Percentiles rank a stretch among this genome's conserved stretches.
Evolutionary conservation across 2,797 vertebrate genomes (phyloP).

Genomic region (Rhinophrynus dorsalis): DNA sequence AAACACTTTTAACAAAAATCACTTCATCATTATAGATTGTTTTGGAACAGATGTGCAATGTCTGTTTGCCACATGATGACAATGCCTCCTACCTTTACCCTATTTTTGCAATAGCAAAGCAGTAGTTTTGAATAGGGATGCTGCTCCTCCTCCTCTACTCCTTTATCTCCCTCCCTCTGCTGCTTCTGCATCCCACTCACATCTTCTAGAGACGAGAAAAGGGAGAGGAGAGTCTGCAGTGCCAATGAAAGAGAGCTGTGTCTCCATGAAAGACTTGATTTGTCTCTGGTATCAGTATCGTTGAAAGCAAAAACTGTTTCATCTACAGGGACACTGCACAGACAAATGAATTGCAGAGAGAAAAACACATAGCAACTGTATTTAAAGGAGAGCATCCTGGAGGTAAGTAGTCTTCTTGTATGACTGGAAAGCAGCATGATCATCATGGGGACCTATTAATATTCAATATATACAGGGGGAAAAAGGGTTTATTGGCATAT

Average conservation of each 20-base stretch:
- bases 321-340: conserved; percentile 15
- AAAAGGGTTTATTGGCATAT: not conserved
- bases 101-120: conserved; percentile 30
- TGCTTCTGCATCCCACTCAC: conserved; percentile 44
- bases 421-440: not conserved
- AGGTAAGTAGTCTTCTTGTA: conserved; percentile 23
- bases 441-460: not conserved
- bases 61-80: conserved; percentile 16
- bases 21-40: no score
- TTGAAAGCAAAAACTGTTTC: not conserved
- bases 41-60: conserved; percentile 2
- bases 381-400: not conserved
- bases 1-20: no score
- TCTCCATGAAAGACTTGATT: conserved; percentile 17
- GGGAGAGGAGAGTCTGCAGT: conserved; percentile 21
- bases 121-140: conserved; percentile 26
- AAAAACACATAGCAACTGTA: not conserved
- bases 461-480: not conserved
- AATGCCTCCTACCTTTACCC: conserved; percentile 36
- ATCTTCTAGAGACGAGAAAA: conserved; percentile 30
- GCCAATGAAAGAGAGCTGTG: conserved; percentile 12
- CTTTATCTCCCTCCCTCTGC: conserved; percentile 12
- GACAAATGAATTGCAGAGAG: not conserved
- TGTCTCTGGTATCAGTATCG: conserved; percentile 5
- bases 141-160: conserved; percentile 24